Percentiles rank a stretch among this genome's conserved stretches.
Conservation (phyloP, 2,888 invertebrate genomes). For the Agriopis leucophaearia region DNA sequence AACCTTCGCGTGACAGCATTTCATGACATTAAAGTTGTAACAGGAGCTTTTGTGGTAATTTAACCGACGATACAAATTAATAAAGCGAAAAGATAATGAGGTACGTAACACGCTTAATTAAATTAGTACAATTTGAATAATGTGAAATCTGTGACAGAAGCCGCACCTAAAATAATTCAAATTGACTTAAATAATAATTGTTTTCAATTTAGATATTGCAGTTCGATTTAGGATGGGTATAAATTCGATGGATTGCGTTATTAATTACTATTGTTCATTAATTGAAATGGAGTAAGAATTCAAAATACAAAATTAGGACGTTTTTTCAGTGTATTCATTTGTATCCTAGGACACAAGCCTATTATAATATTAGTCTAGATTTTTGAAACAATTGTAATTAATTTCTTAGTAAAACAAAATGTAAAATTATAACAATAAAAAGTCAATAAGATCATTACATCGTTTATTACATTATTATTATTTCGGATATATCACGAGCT, state of each 20-base stretch:
- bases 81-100: slow-evolving; percentile 61
- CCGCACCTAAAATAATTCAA: slow-evolving; percentile 10
- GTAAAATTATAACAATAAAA: too few relatives aligned
- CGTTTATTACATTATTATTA: too few relatives aligned
- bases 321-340: too few relatives aligned
- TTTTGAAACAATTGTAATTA: too few relatives aligned
- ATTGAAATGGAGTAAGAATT: neutral
- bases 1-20: slow-evolving; percentile 61
- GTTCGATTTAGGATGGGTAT: slow-evolving; percentile 7
- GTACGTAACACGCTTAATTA: slow-evolving; percentile 54
- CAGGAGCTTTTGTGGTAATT: slow-evolving; percentile 58
- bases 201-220: slow-evolving; percentile 14
- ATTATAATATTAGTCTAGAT: too few relatives aligned
- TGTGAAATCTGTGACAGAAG: slow-evolving; percentile 35
- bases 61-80: slow-evolving; percentile 62
- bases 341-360: too few relatives aligned
- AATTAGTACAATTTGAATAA: slow-evolving; percentile 51
- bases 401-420: too few relatives aligned
- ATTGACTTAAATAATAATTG: neutral
- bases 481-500: too few relatives aligned
- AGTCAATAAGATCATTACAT: too few relatives aligned
- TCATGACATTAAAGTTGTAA: slow-evolving; percentile 53
- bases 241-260: neutral
- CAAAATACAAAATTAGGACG: too few relatives aligned
- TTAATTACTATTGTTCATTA: neutral